These are phyloP conservation scores for Maconellicoccus hirsutus DNA, from an alignment of 1,140 invertebrate species.

Conservation along the genomic window DNA sequence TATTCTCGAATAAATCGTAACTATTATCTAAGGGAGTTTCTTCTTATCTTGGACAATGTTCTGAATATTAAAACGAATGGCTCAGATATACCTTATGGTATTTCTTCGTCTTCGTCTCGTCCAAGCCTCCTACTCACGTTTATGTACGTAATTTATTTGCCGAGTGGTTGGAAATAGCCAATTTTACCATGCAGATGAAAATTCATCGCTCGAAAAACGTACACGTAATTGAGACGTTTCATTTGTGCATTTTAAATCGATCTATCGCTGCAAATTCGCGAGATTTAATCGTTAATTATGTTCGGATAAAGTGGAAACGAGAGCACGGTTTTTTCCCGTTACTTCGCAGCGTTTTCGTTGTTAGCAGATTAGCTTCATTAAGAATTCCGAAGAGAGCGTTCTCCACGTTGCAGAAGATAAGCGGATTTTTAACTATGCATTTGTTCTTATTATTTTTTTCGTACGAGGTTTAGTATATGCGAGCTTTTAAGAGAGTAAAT, in stretches of 20 bases:
- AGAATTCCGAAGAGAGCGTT: neutral
- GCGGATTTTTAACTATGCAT: conserved; percentile 4
- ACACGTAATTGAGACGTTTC: neutral
- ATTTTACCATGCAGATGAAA: neutral
- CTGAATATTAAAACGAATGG: conserved; percentile 4
- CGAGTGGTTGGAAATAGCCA: neutral
- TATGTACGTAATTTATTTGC: conserved; percentile 4
- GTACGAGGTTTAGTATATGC: neutral
- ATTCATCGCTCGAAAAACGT: neutral
- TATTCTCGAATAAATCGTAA: neutral
- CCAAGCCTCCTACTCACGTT: neutral
- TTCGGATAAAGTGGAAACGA: neutral
- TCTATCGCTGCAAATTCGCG: neutral
- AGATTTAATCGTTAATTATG: too few species aligned
- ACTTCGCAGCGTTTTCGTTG: neutral
- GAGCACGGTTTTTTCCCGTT: neutral
- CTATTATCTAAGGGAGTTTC: neutral
- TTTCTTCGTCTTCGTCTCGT: neutral
- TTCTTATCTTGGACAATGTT: conserved; percentile 4
- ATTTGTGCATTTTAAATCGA: conserved; percentile 1
- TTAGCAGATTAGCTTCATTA: neutral
- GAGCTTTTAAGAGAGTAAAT: neutral
- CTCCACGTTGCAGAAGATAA: neutral
- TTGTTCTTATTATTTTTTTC: neutral
- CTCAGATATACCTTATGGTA: neutral